A percentile compares a stretch with the other conserved stretches of the same genome.
These are phyloP conservation scores for Copidosoma floridanum DNA, from an alignment of 1,140 invertebrate genomes.

Conservation along the genomic window DNA sequence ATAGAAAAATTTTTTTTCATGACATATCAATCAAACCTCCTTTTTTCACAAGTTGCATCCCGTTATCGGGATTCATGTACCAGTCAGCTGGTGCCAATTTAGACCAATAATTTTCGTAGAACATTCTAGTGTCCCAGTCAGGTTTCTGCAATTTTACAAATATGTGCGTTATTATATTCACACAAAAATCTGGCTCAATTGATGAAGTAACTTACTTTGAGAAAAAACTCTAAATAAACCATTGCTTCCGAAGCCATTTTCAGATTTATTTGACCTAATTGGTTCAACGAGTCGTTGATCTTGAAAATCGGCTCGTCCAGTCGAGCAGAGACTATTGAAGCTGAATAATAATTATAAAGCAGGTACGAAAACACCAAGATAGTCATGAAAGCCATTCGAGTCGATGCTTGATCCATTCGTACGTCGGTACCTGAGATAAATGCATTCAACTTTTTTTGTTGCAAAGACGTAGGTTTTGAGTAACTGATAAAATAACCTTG, in stretches of 20 bases:
- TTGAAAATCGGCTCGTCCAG: slow-evolving; percentile 43
- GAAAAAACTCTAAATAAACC: slow-evolving; percentile 38
- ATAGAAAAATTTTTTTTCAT: no score
- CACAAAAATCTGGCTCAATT: no score
- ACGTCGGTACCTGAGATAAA: neutral
- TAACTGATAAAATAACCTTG: slow-evolving; percentile 1
- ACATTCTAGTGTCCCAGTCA: slow-evolving; percentile 20
- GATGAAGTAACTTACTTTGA: slow-evolving; percentile 40
- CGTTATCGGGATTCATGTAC: slow-evolving; percentile 18
- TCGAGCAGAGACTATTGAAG: slow-evolving; percentile 43
- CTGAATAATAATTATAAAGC: slow-evolving; percentile 48
- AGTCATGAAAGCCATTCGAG: slow-evolving; percentile 35
- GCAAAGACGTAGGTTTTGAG: neutral
- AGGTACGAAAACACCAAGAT: slow-evolving; percentile 41
- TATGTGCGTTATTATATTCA: no score
- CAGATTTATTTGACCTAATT: slow-evolving; percentile 37
- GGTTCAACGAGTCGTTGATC: slow-evolving; percentile 45
- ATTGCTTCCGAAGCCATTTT: slow-evolving; percentile 40
- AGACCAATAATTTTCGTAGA: slow-evolving; percentile 10
- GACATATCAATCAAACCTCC: no score
- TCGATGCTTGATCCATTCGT: neutral
- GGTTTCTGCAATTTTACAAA: neutral
- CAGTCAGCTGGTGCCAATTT: slow-evolving; percentile 21
- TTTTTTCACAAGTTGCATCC: slow-evolving; percentile 16
- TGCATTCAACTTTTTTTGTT: neutral